Base-by-base conservation (phyloP, 2,888 invertebrate genomes). In the Dicyrtoma fusca region DNA sequence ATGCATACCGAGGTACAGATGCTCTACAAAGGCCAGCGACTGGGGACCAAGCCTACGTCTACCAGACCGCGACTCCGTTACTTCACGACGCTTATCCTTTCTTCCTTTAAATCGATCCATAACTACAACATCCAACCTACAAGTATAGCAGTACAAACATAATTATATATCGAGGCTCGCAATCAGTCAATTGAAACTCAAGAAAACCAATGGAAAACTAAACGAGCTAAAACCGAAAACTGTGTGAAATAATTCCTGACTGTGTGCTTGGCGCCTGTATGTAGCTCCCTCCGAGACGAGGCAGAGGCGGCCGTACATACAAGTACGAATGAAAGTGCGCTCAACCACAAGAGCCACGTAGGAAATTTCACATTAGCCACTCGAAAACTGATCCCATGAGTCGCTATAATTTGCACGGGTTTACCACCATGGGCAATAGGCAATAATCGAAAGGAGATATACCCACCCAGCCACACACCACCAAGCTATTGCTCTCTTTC, bases 341-440 rank as follows among this genome's bases (percentile, higher is more conserved):
- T 49, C 49, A n/a, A 49, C 49, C 49, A 49, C 34, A 34, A 34
- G 34, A 53, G 53, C 17, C 53, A 55, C 53, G 53, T 55, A 66
- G 26, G 42, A 66, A 55, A 66, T 55, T 66, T 66, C 66, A 55
- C 66, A 66, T 66, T 66, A 66, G 44, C 42, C 66, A 34, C 21
- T 44, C 42, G 13, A 66, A 66, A 66, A 66, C 66, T 66, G 66
- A 66, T 66, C 55, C 66, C 66, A 66, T 55, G 66, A 66, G 66
- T 55, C 66, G 19, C 66, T 53, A 55, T 66, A 66, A 66, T 66
- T 66, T 66, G 55, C 66, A 66, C 66, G 66, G 66, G 42, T 66
- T 66, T 66, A 66, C 66, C 66, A 66, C 66, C 34, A 53, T 53
- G 55, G 53, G 34, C 34, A 51, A 65, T 51, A 26, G 53, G 65